Percentiles rank a stretch among this genome's conserved stretches.
Evolutionary conservation across 2,113 vertebrate genomes (phyloP).

Genomic region (pig (Sus scrofa)): T2T-Sscrofa CM000824.6:67147001-67147500

Average conservation of each 20-base stretch:
- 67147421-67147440: neutral
- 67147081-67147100: neutral
- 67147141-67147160: neutral
- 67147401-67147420: neutral
- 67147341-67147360: constrained; percentile 8
- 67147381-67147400: neutral
- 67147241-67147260: neutral
- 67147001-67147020: too few relatives aligned
- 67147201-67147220: neutral
- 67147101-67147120: neutral
- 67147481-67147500: neutral
- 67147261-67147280: neutral
- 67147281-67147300: neutral
- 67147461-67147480: neutral
- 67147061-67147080: constrained; percentile 12
- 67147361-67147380: neutral
- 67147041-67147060: neutral
- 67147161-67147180: neutral
- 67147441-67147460: neutral
- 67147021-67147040: too few relatives aligned
- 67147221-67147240: neutral
- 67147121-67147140: neutral
- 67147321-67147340: neutral
- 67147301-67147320: neutral
- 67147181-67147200: neutral